Evolutionary conservation across 2,888 invertebrate genomes (phyloP).

Genomic region (Chaitophorus viminalis): DNA sequence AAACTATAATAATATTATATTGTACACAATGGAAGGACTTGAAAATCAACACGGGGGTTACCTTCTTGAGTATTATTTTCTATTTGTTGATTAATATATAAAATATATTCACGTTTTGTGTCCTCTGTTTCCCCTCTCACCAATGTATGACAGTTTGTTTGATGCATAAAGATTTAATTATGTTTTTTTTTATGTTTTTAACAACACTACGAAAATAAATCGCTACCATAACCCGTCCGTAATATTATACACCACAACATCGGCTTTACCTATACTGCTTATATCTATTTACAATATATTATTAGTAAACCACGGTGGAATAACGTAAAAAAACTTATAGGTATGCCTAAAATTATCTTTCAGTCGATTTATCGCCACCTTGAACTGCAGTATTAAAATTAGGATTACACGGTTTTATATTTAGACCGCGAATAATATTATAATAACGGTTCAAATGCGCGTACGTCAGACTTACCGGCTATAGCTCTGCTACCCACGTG

Average conservation of each 20-base stretch:
- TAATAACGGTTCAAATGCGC: not conserved
- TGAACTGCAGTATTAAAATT: not conserved
- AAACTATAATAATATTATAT: not conserved
- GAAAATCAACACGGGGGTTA: not conserved
- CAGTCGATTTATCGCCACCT: not conserved
- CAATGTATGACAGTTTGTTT: too few species aligned
- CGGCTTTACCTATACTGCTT: not conserved
- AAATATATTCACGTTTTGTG: not conserved
- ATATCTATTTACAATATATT: too few species aligned
- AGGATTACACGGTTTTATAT: constrained; percentile 16
- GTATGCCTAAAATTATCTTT: not conserved
- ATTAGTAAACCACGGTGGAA: too few species aligned
- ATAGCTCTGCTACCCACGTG: not conserved
- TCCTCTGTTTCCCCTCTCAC: too few species aligned
- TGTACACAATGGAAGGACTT: not conserved
- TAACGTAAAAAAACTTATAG: not conserved
- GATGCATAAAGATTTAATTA: too few species aligned
- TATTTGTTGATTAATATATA: too few species aligned
- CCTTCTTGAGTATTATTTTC: not conserved
- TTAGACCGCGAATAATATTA: constrained; percentile 13
- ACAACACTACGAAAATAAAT: not conserved
- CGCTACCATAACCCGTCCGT: not conserved
- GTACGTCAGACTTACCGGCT: not conserved
- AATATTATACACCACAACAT: not conserved
- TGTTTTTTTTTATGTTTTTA: too few species aligned